A percentile compares a stretch with the other conserved stretches of the same genome.
These are phyloP conservation scores for Tenthredo livida DNA, from an alignment of 2,888 invertebrate species.

Conservation along the genomic window DNA sequence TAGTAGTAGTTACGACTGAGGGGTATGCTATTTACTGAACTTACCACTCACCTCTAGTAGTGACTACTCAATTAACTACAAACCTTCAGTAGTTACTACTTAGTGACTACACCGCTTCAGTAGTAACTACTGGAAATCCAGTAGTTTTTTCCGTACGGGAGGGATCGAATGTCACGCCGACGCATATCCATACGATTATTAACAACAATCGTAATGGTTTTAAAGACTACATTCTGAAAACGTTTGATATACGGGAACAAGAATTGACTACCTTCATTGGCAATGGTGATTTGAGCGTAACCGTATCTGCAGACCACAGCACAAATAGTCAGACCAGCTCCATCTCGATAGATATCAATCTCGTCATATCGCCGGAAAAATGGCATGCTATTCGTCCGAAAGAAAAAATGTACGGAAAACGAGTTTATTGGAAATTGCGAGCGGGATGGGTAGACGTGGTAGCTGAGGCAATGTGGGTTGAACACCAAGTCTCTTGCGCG, in stretches of 20 bases:
- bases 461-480: conserved; percentile 46
- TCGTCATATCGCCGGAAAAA: conserved; percentile 54
- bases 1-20: too few species aligned
- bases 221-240: neutral
- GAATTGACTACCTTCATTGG: neutral
- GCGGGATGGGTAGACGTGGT: conserved; percentile 53
- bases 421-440: conserved; percentile 56
- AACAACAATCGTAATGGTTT: conserved; percentile 1
- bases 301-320: neutral
- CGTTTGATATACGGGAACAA: neutral
- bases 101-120: too few species aligned
- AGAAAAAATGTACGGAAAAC: conserved; percentile 50
- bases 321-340: neutral
- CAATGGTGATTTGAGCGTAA: neutral
- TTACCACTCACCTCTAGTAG: too few species aligned
- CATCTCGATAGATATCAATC: conserved; percentile 4
- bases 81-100: too few species aligned
- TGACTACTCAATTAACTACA: too few species aligned
- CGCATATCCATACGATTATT: neutral
- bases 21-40: too few species aligned
- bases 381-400: conserved; percentile 37
- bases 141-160: too few species aligned
- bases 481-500: conserved; percentile 4
- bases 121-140: too few species aligned
- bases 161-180: neutral